Evolutionary conservation across 2,888 invertebrate genomes (phyloP).

Genomic region (Oxytorus armatus): DNA sequence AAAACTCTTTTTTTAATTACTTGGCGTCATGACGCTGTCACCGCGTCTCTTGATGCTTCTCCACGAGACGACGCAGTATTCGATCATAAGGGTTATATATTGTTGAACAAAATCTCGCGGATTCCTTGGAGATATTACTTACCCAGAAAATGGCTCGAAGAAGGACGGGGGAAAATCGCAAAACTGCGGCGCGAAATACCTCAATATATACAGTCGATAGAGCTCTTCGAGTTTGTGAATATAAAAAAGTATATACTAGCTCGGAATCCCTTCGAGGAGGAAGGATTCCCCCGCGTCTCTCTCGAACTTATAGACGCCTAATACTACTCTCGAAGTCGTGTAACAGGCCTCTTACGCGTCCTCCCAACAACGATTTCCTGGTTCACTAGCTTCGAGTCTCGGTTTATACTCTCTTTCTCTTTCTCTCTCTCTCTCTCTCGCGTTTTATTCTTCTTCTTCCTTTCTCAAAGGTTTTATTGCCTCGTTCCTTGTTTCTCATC

Average conservation of each 20-base stretch:
- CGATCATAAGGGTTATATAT: too few species aligned
- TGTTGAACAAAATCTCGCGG: conserved; percentile 34
- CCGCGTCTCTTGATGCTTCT: too few species aligned
- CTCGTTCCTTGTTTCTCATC: conserved; percentile 51
- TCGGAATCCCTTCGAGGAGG: conserved; percentile 22
- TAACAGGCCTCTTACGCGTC: conserved; percentile 63
- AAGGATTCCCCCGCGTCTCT: background rate
- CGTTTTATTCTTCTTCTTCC: conserved; percentile 60
- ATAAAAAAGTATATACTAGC: conserved; percentile 19
- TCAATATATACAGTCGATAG: background rate
- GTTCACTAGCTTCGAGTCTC: conserved; percentile 58
- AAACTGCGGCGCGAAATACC: conserved; percentile 28
- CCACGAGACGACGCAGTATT: too few species aligned
- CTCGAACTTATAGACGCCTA: conserved; percentile 37
- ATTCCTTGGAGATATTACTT: conserved; percentile 19
- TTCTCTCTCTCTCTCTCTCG: conserved; percentile 35
- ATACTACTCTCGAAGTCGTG: conserved; percentile 55
- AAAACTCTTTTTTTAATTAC: too few species aligned
- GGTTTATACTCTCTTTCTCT: conserved; percentile 43
- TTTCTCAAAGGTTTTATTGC: conserved; percentile 69
- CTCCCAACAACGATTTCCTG: conserved; percentile 60
- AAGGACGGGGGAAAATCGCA: background rate
- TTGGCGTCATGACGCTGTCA: too few species aligned
- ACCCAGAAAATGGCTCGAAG: background rate
- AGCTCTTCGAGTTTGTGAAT: conserved; percentile 6